A percentile compares a stretch with the other conserved stretches of the same genome.
Evolutionary conservation across 1,140 invertebrate genomes (phyloP).

Genomic region (Drosophila asahinai): DNA sequence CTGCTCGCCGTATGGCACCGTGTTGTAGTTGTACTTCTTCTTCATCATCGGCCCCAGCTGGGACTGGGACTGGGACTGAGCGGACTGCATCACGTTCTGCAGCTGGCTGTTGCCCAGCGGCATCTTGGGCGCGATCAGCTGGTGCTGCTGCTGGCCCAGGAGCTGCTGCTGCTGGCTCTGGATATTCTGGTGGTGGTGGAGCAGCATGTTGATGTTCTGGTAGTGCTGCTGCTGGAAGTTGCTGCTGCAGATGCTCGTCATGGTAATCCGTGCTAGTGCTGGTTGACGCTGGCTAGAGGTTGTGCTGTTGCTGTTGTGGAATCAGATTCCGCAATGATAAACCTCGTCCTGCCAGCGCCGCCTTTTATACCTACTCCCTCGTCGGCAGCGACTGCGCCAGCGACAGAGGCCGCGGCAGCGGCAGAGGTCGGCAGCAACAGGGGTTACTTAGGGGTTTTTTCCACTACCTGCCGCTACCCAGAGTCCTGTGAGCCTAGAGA

Average conservation of each 20-base stretch:
- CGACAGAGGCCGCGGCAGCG: not conserved
- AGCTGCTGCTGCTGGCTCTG: slow-evolving; percentile 45
- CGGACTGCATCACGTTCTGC: slow-evolving; percentile 75
- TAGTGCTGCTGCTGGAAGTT: slow-evolving; percentile 73
- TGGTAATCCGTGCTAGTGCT: slow-evolving; percentile 60
- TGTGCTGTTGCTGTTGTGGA: slow-evolving; percentile 65
- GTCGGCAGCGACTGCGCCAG: not conserved
- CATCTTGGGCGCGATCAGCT: slow-evolving; percentile 74
- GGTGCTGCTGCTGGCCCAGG: slow-evolving; percentile 73
- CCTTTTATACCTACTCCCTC: slow-evolving; percentile 62
- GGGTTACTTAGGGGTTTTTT: slow-evolving; percentile 27
- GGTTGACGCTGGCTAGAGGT: slow-evolving; percentile 27
- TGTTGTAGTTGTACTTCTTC: slow-evolving; percentile 89
- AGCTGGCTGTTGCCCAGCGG: slow-evolving; percentile 80
- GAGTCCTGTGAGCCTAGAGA: slow-evolving; percentile 15
- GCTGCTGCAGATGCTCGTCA: slow-evolving; percentile 78
- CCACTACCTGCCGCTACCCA: slow-evolving; percentile 16
- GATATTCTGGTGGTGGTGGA: too few relatives aligned
- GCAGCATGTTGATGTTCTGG: slow-evolving; percentile 25
- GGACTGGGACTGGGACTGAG: slow-evolving; percentile 5
- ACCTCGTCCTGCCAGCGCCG: slow-evolving; percentile 71
- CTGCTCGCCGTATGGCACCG: slow-evolving; percentile 86
- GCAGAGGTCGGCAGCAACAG: slow-evolving; percentile 21
- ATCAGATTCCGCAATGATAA: slow-evolving; percentile 85
- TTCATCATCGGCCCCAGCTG: slow-evolving; percentile 86